These are phyloP conservation scores for Sminthopsis crassicaudata DNA, from an alignment of 2,113 vertebrate species.

Conservation along the genomic window DNA sequence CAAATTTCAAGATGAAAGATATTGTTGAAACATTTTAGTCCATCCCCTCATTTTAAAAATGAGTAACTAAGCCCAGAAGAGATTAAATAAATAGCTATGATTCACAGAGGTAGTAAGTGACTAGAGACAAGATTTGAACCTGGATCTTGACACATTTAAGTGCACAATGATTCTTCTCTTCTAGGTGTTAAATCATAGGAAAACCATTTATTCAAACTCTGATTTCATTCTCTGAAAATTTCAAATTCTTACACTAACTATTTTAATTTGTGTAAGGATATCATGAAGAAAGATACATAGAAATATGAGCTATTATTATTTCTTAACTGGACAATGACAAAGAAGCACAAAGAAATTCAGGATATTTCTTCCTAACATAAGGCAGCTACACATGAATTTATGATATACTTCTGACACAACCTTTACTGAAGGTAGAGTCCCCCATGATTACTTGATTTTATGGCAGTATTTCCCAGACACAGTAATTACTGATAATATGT, in stretches of 20 bases:
- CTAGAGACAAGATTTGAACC: background rate
- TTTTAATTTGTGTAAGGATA: background rate
- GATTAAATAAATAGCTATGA: background rate
- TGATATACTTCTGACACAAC: background rate
- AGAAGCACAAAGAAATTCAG: background rate
- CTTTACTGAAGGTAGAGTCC: background rate
- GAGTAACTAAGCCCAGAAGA: background rate
- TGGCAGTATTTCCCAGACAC: no score
- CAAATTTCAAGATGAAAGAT: background rate
- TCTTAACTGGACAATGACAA: background rate
- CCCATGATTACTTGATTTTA: no score
- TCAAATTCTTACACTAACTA: background rate
- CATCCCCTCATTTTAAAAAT: background rate
- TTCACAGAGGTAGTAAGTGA: background rate
- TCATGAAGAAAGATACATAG: background rate
- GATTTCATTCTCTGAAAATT: background rate
- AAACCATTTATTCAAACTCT: background rate
- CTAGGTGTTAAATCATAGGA: background rate
- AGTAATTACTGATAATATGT: no score
- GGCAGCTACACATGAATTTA: background rate
- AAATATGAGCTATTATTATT: background rate
- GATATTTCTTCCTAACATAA: background rate
- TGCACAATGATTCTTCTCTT: background rate
- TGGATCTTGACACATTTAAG: background rate
- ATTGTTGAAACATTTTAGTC: background rate